phyloP scores from a whole-genome alignment of 2,797 vertebrate species.

The Eleutherodactylus coqui region DNA sequence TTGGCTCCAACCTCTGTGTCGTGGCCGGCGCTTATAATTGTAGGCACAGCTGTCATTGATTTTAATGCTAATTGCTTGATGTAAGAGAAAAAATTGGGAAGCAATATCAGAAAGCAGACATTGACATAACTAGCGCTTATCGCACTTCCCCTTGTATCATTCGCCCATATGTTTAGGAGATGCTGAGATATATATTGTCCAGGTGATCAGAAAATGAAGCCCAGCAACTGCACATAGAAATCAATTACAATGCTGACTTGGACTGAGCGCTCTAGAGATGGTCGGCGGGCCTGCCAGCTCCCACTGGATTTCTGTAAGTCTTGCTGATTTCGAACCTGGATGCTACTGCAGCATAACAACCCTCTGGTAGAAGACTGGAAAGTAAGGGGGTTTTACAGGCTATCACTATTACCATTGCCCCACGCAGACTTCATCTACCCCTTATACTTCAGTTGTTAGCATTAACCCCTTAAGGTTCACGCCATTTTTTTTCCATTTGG shows the following conservation, averaged over 20 bases:
- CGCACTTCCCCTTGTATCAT: background rate
- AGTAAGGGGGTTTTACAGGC: background rate
- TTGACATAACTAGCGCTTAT: background rate
- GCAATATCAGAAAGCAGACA: background rate
- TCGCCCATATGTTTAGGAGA: background rate
- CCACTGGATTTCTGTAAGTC: constrained; percentile 53
- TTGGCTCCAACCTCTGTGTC: too few relatives aligned
- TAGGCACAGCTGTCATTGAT: too few relatives aligned
- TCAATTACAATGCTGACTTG: constrained; percentile 28
- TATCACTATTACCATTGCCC: too few relatives aligned
- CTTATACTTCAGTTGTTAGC: too few relatives aligned
- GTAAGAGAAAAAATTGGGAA: background rate
- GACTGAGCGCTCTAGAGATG: constrained; percentile 14
- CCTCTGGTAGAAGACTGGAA: background rate
- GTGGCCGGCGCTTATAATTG: too few relatives aligned
- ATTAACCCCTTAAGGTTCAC: too few relatives aligned
- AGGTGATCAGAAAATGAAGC: constrained; percentile 27
- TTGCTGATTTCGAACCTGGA: constrained; percentile 35
- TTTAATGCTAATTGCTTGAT: too few relatives aligned
- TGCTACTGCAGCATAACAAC: constrained; percentile 25
- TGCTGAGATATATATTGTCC: constrained; percentile 24
- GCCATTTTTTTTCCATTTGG: too few relatives aligned
- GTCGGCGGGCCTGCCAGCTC: constrained; percentile 27
- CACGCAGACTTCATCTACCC: too few relatives aligned
- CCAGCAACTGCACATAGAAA: constrained; percentile 23